Conservation (phyloP, 2,797 vertebrate genomes). For the Natrix natrix region DNA sequence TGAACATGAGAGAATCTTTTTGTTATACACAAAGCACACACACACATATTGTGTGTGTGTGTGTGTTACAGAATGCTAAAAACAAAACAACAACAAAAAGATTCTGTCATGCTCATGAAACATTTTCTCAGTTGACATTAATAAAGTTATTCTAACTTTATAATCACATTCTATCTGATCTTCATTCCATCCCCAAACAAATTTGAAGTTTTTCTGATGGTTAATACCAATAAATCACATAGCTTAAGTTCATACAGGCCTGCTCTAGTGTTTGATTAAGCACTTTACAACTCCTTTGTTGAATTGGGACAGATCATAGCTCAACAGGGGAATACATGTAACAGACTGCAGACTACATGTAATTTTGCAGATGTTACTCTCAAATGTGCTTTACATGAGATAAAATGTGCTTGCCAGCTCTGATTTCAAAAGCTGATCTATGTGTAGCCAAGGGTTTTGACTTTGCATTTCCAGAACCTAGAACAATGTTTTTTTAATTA, state of each 20-base stretch:
- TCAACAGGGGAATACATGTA: not conserved
- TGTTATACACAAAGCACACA: not conserved
- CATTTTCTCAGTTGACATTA: not conserved
- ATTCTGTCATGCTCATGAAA: not conserved
- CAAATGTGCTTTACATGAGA: not conserved
- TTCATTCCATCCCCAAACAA: not conserved
- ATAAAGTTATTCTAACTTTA: not conserved
- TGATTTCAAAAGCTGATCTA: not conserved
- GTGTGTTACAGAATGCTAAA: not conserved
- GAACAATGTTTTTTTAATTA: conserved; percentile 1
- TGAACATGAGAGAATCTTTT: not conserved
- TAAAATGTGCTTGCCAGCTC: not conserved
- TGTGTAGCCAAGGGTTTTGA: not conserved
- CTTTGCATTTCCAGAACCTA: too few species aligned
- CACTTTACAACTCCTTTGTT: not conserved
- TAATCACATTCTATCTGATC: not conserved
- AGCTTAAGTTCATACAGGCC: not conserved
- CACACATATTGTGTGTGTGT: too few species aligned
- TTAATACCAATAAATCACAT: not conserved
- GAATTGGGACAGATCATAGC: not conserved
- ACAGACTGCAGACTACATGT: too few species aligned
- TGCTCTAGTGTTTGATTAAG: not conserved
- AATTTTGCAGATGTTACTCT: not conserved
- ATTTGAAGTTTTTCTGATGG: not conserved
- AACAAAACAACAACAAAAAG: too few species aligned